Conservation (phyloP, 2,888 invertebrate species). For the Eristalinus aeneus region DNA sequence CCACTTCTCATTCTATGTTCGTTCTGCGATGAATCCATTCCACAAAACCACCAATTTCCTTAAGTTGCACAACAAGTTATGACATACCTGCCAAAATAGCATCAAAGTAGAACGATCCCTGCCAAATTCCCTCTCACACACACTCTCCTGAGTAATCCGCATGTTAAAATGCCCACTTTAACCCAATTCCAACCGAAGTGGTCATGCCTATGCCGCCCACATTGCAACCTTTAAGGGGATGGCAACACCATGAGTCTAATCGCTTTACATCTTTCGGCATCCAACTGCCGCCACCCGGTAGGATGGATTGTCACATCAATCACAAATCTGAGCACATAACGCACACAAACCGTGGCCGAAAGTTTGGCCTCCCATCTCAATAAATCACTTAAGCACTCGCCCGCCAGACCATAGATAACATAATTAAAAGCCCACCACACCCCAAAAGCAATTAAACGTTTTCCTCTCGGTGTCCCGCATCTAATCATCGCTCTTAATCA, state of each 20-base stretch:
- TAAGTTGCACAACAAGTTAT: neutral
- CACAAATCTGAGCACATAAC: constrained; percentile 22
- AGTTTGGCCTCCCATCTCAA: constrained; percentile 17
- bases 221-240: neutral
- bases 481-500: constrained; percentile 43
- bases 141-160: neutral
- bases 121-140: neutral
- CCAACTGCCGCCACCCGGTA: neutral
- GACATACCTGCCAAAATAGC: neutral
- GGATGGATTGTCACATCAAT: constrained; percentile 18
- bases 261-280: neutral
- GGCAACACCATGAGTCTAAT: neutral
- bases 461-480: constrained; percentile 32
- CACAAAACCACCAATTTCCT: too few species aligned
- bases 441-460: constrained; percentile 52
- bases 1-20: too few species aligned
- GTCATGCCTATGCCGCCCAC: neutral
- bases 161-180: neutral
- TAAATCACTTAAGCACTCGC: constrained; percentile 52
- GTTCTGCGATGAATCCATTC: too few species aligned
- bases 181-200: neutral
- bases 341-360: neutral
- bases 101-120: neutral
- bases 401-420: constrained; percentile 51
- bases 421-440: constrained; percentile 59